A percentile compares a stretch with the other conserved stretches of the same genome.
Conservation (phyloP, 2,113 vertebrate species). For the Crotophaga sulcirostris region DNA sequence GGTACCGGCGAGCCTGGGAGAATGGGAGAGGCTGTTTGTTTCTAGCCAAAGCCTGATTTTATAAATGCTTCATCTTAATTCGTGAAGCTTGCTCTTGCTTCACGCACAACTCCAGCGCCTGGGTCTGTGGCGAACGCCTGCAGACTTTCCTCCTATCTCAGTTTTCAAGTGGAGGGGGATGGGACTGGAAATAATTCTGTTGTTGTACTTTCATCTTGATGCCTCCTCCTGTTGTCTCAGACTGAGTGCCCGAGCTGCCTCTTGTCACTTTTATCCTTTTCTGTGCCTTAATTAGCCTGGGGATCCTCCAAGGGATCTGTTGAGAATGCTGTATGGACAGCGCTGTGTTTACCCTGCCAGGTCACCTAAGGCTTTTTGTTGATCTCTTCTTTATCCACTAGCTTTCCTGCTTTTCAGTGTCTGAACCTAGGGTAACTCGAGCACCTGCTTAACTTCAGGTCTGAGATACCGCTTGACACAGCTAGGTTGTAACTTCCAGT, state of each 20-base stretch:
- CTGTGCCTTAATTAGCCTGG: not conserved
- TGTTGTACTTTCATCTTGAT: not conserved
- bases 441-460: not conserved
- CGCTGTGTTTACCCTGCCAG: not conserved
- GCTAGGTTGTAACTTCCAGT: not conserved
- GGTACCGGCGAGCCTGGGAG: not conserved
- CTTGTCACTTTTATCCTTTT: not conserved
- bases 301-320: not conserved
- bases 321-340: not conserved
- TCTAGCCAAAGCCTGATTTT: not conserved
- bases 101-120: not conserved
- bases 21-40: not conserved
- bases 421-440: not conserved
- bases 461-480: not conserved
- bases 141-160: not conserved
- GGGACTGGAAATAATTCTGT: not conserved
- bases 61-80: not conserved
- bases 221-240: not conserved
- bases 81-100: not conserved
- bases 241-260: not conserved
- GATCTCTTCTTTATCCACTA: not conserved
- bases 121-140: conserved; percentile 1
- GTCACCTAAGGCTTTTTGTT: not conserved
- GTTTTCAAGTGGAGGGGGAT: conserved; percentile 7
- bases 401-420: not conserved